Conservation (phyloP, 1,140 invertebrate species). For the Sycophila sp. region DNA sequence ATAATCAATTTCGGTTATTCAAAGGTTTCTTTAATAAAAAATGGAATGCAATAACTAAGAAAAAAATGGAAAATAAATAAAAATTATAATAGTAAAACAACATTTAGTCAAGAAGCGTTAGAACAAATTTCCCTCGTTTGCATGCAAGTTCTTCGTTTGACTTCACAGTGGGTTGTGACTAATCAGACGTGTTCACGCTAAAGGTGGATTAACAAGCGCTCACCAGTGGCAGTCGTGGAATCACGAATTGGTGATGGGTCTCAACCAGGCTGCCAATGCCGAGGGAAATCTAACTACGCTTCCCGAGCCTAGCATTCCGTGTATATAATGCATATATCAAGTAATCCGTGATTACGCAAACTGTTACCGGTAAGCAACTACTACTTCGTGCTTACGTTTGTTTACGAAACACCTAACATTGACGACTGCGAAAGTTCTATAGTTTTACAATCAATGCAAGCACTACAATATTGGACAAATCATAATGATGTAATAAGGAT, state of each 20-base stretch:
- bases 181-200: too few species aligned
- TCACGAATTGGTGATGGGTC: neutral
- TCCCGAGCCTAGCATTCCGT: conserved; percentile 70
- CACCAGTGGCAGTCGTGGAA: neutral
- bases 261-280: conserved; percentile 66
- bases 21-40: too few species aligned
- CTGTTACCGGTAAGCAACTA: conserved; percentile 28
- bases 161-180: too few species aligned
- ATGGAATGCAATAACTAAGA: neutral
- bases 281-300: conserved; percentile 68
- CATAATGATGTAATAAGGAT: too few species aligned
- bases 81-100: neutral
- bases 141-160: too few species aligned
- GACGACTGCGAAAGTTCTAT: conserved; percentile 15
- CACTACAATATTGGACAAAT: conserved; percentile 14
- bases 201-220: neutral
- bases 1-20: too few species aligned
- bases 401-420: conserved; percentile 40
- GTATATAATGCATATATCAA: conserved; percentile 36
- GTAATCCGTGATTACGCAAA: conserved; percentile 23
- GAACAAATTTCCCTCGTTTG: conserved; percentile 47
- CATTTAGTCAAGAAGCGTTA: neutral
- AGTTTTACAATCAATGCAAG: conserved; percentile 7
- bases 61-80: neutral
- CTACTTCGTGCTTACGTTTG: neutral